Conservation (phyloP, 2,797 vertebrate species). For the Gallinago solitaria region DNA sequence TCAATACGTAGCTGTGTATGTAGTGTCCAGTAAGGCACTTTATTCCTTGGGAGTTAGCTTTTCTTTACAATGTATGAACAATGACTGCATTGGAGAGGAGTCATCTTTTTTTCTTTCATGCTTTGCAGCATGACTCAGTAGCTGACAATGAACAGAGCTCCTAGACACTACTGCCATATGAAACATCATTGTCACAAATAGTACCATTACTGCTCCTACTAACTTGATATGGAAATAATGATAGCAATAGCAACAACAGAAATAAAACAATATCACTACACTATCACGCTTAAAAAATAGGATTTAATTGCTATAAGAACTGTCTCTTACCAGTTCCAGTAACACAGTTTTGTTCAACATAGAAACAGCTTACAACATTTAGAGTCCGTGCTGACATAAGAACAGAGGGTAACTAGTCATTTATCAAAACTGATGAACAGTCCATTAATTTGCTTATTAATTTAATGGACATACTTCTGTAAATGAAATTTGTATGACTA, state of each 20-base stretch:
- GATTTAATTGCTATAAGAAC: not conserved
- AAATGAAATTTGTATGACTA: not conserved
- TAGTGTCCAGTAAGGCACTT: not conserved
- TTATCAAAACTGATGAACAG: not conserved
- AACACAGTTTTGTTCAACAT: not conserved
- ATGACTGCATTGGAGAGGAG: not conserved
- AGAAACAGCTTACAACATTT: not conserved
- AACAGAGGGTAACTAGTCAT: not conserved
- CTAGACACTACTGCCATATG: not conserved
- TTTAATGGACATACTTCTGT: not conserved
- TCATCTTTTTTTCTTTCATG: not conserved
- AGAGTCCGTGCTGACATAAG: not conserved
- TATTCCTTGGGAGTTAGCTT: not conserved
- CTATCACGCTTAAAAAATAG: not conserved
- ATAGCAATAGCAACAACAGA: not conserved
- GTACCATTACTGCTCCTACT: not conserved
- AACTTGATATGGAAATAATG: not conserved
- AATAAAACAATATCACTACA: not conserved
- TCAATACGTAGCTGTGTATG: accelerated
- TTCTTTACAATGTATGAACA: not conserved
- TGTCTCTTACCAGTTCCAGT: not conserved
- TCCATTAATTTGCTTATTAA: not conserved
- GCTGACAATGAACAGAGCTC: not conserved
- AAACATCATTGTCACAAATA: not conserved
- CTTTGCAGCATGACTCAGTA: not conserved